These are phyloP conservation scores for Ursus arctos DNA, from an alignment of 2,113 vertebrate genomes.

Conservation along the genomic window DNA sequence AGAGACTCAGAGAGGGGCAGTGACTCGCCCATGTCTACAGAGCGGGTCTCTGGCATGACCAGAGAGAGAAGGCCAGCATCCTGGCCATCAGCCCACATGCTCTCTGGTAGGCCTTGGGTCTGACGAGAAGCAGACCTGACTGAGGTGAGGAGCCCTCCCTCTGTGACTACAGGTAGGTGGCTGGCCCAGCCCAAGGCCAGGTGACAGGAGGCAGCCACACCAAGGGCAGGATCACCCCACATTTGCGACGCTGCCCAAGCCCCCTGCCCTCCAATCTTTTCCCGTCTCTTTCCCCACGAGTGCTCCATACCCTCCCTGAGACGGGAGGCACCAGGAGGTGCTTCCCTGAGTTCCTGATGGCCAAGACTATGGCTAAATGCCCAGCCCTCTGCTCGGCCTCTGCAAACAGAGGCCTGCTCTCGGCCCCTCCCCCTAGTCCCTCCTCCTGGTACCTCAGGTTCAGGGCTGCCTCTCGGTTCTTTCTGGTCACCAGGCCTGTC, in stretches of 20 bases:
- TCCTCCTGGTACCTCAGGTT: neutral
- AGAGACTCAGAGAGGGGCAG: neutral
- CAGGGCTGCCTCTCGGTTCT: neutral
- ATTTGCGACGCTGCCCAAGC: neutral
- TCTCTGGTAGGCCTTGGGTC: neutral
- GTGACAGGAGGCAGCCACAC: neutral
- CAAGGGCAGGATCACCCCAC: neutral
- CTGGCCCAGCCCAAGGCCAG: neutral
- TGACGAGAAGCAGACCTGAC: neutral
- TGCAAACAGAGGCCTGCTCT: neutral
- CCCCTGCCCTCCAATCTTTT: too few species aligned
- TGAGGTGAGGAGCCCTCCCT: neutral
- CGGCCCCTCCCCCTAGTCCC: neutral
- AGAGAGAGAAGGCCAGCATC: neutral
- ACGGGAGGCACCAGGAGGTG: neutral
- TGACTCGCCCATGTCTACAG: neutral
- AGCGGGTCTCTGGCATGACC: neutral
- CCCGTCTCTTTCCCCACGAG: accelerated
- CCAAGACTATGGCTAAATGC: neutral
- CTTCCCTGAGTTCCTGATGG: neutral
- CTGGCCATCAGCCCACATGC: neutral
- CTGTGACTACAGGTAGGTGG: neutral
- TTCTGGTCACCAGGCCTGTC: conserved; percentile 22
- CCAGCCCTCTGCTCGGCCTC: neutral
- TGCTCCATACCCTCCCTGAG: neutral